These are phyloP conservation scores for Otolemur garnettii DNA, from an alignment of 2,113 vertebrate genomes.

Conservation along the genomic window DNA sequence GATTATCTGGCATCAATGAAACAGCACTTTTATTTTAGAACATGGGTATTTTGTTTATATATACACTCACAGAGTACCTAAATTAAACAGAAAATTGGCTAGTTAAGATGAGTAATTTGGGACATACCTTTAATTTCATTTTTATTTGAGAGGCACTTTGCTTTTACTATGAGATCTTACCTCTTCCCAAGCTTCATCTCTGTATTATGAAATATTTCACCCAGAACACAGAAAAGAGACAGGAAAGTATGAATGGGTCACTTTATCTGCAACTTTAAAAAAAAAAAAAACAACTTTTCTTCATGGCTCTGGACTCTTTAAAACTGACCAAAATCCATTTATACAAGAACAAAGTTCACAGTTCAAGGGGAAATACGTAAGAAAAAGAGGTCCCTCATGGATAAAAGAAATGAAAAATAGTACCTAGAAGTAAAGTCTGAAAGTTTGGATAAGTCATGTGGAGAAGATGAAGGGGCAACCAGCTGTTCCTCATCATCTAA, in stretches of 20 bases:
- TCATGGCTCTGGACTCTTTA: constrained; percentile 30
- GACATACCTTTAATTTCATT: constrained; percentile 60
- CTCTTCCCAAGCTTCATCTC: constrained; percentile 42
- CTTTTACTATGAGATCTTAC: constrained; percentile 71
- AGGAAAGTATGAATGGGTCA: constrained; percentile 27
- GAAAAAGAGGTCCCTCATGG: constrained; percentile 51
- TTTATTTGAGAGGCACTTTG: constrained; percentile 65
- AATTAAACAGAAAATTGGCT: constrained; percentile 20
- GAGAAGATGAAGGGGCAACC: constrained; percentile 10
- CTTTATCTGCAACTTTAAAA: constrained; percentile 64
- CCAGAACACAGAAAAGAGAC: constrained; percentile 28
- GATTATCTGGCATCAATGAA: constrained; percentile 1
- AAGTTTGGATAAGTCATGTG: background rate
- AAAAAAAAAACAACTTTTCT: constrained; percentile 57
- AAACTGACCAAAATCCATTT: constrained; percentile 63
- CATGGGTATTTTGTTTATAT: background rate
- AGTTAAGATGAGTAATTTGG: constrained; percentile 41
- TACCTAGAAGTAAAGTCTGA: constrained; percentile 17
- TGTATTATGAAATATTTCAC: constrained; percentile 56
- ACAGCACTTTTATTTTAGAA: background rate
- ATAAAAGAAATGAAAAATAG: constrained; percentile 48
- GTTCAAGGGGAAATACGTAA: constrained; percentile 61
- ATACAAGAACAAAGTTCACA: constrained; percentile 63
- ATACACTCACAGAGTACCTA: background rate
- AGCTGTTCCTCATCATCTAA: constrained; percentile 65